Evolutionary conservation across 2,113 vertebrate genomes (phyloP).

Genomic region (Archilochus colubris): DNA sequence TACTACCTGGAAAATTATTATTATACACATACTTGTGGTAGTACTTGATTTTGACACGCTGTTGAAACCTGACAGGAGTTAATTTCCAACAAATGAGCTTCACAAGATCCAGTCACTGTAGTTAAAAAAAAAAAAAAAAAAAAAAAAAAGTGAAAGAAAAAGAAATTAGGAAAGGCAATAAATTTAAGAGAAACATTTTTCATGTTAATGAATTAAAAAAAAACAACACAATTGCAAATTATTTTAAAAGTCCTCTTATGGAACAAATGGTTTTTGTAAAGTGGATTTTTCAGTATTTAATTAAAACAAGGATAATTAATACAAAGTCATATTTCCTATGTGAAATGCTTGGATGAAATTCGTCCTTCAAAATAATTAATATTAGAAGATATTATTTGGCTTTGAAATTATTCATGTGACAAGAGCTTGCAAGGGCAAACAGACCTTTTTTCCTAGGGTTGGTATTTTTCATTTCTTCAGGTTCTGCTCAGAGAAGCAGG

Average conservation of each 20-base stretch:
- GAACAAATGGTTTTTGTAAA: background rate
- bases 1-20: background rate
- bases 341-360: background rate
- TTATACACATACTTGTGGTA: background rate
- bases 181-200: background rate
- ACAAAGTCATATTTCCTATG: background rate
- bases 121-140: background rate
- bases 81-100: background rate
- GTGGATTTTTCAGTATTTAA: background rate
- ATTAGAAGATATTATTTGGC: background rate
- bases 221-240: background rate
- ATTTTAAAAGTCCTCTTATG: background rate
- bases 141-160: too few relatives aligned
- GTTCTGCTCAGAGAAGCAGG: conserved; percentile 4
- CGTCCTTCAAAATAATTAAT: background rate
- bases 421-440: background rate
- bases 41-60: background rate
- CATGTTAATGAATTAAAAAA: background rate
- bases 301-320: background rate
- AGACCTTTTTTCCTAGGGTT: background rate
- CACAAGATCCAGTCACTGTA: background rate
- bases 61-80: background rate
- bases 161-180: background rate
- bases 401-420: background rate
- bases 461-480: background rate